Base-by-base conservation (phyloP, 2,797 vertebrate species). In the Macroramphosus scolopax region DNA sequence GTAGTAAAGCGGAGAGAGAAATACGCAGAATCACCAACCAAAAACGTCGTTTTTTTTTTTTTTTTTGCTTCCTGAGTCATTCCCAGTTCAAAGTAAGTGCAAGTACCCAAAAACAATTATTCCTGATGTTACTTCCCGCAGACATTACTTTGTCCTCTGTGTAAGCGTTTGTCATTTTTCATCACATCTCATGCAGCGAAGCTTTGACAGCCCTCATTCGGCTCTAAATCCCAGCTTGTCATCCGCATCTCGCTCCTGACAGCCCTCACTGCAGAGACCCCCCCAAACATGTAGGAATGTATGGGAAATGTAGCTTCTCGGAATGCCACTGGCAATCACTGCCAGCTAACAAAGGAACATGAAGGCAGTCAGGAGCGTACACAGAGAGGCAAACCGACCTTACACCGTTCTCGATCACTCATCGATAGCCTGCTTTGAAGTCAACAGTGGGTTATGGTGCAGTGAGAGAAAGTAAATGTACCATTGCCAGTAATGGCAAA, bases 201-300 rank as follows among this genome's bases (percentile, higher is more conserved):
- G 77, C 79, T 85, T 81, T 84, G 83, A 87, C 85, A 81, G 59
- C 75, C 78, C 83, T 82, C 72, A 78, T 85, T 84, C 70, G 66
- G 22, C 55, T 72, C 60, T 72, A 69, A 56, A 72, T 72, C 76
- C 61, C 57, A 56, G 63, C 51, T 72, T 76, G 77, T 81, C 71
- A 58, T 76, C 65, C 46, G 8, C 56, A 37, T 63, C 65, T 75
- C 32, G 0, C 25, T 60, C 60, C 49, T 75, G 81, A 87, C 76
- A 81, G 69, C 68, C 80, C 77, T 72, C 66, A 71, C 65, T 61
- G 63, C 57, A 57, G 54, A 51, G 41, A 36, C 35, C 44, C 58
- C 51, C 50, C 66, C 25, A 65, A 71, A 64, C 77, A 76, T 57
- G 54, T 34, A 75, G 83, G 85, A 83, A 87, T 85, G 81, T 83